These are phyloP conservation scores for Drosophila suboccidentalis DNA, from an alignment of 2,888 invertebrate genomes.

Conservation along the genomic window DNA sequence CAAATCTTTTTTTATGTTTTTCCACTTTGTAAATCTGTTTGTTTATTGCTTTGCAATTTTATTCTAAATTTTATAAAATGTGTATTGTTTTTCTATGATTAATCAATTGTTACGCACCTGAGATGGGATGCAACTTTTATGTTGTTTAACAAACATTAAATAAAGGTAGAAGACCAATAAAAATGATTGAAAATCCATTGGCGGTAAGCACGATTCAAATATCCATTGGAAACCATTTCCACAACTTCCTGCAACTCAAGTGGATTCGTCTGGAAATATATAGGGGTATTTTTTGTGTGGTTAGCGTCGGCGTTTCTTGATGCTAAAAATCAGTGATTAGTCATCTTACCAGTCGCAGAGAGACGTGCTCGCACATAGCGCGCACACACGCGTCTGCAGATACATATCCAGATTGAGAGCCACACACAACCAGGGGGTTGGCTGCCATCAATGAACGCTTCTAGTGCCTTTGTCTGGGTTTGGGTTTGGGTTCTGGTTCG, in stretches of 20 bases:
- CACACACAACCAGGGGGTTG: conserved; percentile 15
- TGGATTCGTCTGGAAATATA: conserved; percentile 16
- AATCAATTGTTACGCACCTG: conserved; percentile 2
- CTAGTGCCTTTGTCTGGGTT: not conserved
- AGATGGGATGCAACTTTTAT: not conserved
- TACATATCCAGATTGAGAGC: conserved; percentile 11
- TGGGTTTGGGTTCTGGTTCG: not conserved
- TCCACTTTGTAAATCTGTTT: too few species aligned
- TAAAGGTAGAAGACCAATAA: not conserved
- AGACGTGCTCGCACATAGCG: conserved; percentile 19
- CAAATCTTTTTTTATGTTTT: not conserved
- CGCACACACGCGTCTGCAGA: conserved; percentile 10
- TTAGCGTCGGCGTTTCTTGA: conserved; percentile 16
- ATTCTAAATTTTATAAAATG: not conserved
- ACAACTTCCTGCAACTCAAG: conserved; percentile 21
- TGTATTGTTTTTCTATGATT: not conserved
- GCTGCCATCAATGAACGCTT: conserved; percentile 7
- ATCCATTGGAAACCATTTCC: conserved; percentile 8
- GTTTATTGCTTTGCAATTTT: not conserved
- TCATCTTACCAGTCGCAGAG: conserved; percentile 18
- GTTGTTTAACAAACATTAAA: not conserved
- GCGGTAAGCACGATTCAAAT: not conserved
- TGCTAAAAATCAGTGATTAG: conserved; percentile 17
- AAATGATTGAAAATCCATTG: not conserved
- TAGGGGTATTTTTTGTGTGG: conserved; percentile 4